Evolutionary conservation across 2,888 invertebrate genomes (phyloP).

Genomic region (Willowsia nigromaculata): DNA sequence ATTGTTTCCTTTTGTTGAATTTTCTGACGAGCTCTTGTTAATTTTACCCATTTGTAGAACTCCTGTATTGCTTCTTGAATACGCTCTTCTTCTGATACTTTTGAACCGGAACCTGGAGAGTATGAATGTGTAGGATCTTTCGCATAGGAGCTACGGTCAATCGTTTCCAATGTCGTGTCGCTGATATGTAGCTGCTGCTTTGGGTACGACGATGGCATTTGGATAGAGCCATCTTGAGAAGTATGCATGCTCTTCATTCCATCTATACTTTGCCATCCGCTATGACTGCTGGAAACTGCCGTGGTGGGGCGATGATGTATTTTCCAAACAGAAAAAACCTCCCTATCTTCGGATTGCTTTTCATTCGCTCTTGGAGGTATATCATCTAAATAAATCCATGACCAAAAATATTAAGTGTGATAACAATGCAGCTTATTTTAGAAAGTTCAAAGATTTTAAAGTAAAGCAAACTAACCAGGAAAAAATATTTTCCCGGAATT

Average conservation of each 20-base stretch:
- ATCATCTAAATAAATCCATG: background rate
- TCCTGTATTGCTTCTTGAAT: slow-evolving; percentile 35
- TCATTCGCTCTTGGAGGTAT: background rate
- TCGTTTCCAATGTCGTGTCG: background rate
- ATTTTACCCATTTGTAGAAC: slow-evolving; percentile 46
- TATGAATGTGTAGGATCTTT: background rate
- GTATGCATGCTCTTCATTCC: background rate
- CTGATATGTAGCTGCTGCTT: background rate
- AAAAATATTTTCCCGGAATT: slow-evolving; percentile 49
- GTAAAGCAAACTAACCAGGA: slow-evolving; percentile 35
- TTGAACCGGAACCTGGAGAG: background rate
- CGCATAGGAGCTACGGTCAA: background rate
- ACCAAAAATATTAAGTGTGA: too few relatives aligned
- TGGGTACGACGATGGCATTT: background rate
- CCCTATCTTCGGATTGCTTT: background rate
- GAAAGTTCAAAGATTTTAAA: background rate
- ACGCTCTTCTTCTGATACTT: slow-evolving; percentile 6
- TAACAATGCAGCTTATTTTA: background rate
- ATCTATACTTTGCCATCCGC: background rate
- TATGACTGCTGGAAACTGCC: slow-evolving; percentile 3
- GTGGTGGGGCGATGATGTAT: slow-evolving; percentile 44
- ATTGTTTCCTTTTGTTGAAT: background rate
- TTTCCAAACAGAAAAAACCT: slow-evolving; percentile 7
- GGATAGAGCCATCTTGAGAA: slow-evolving; percentile 53
- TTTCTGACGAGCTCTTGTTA: background rate